These are phyloP conservation scores for Cossypha dichroa DNA, from an alignment of 2,797 vertebrate species.

Conservation along the genomic window DNA sequence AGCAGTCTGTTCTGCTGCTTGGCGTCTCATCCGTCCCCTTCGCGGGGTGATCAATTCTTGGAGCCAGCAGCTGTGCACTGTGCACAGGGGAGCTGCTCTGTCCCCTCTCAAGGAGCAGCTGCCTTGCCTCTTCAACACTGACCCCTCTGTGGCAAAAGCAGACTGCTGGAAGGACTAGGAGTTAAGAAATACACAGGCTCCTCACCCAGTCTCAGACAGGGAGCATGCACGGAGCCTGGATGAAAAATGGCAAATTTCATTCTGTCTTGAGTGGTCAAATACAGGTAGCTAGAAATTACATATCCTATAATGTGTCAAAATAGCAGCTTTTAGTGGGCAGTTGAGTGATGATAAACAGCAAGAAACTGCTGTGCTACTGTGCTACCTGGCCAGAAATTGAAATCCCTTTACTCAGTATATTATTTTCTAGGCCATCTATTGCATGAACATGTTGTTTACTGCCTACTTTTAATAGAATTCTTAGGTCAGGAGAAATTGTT, in stretches of 20 bases:
- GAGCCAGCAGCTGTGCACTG: fast-evolving
- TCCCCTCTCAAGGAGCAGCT: not conserved
- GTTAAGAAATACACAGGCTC: not conserved
- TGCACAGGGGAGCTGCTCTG: not conserved
- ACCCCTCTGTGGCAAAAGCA: not conserved
- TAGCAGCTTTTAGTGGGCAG: not conserved
- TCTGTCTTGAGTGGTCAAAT: not conserved
- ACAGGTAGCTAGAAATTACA: not conserved
- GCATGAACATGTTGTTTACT: not conserved
- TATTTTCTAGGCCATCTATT: not conserved
- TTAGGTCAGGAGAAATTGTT: not conserved
- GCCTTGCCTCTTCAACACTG: fast-evolving
- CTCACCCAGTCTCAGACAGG: not conserved
- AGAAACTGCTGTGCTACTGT: not conserved
- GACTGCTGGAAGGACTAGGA: not conserved
- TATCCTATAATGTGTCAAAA: not conserved
- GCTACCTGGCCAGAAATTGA: not conserved
- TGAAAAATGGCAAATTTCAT: not conserved
- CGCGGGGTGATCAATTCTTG: not conserved
- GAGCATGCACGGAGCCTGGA: not conserved
- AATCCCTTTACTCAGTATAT: not conserved
- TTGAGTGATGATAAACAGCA: not conserved
- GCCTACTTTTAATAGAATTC: not conserved
- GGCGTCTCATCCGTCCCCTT: not conserved
- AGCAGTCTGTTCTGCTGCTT: not conserved